Percentiles rank a stretch among this genome's conserved stretches.
Evolutionary conservation across 1,140 invertebrate species (phyloP).

Genomic region (Pentalonia nigronervosa): DNA sequence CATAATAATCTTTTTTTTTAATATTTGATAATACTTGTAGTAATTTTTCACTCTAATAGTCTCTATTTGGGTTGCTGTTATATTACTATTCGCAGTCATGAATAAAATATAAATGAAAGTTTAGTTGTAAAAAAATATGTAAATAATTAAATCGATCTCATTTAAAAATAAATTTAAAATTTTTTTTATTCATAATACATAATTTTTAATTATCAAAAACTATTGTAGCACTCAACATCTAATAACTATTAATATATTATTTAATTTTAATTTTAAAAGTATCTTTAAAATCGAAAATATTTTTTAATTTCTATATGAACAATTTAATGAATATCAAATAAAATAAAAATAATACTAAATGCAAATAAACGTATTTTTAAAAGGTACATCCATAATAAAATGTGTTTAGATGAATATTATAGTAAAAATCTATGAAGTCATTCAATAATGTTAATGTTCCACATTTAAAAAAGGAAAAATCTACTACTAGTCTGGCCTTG

Average conservation of each 20-base stretch:
- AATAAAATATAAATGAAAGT: not conserved
- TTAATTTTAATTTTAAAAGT: not conserved
- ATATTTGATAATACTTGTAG: not conserved
- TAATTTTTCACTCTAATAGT: not conserved
- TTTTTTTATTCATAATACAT: not conserved
- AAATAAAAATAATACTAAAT: not conserved
- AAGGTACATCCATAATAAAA: not conserved
- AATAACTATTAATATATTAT: not conserved
- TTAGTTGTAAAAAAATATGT: not conserved
- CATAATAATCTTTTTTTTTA: not conserved
- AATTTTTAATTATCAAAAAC: not conserved
- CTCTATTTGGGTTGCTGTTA: not conserved
- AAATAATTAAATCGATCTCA: not conserved
- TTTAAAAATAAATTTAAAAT: not conserved
- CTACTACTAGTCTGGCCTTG: not conserved
- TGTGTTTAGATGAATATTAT: not conserved
- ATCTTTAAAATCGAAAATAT: not conserved
- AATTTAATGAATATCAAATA: not conserved
- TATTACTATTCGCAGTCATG: not conserved
- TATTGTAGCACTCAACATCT: not conserved
- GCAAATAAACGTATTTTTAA: not conserved
- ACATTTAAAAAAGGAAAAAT: slow-evolving; percentile 13
- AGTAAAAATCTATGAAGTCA: not conserved
- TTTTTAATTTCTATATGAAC: not conserved
- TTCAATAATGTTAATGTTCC: not conserved